Conservation (phyloP, 2,888 invertebrate genomes). For the Lagria hirta region DNA sequence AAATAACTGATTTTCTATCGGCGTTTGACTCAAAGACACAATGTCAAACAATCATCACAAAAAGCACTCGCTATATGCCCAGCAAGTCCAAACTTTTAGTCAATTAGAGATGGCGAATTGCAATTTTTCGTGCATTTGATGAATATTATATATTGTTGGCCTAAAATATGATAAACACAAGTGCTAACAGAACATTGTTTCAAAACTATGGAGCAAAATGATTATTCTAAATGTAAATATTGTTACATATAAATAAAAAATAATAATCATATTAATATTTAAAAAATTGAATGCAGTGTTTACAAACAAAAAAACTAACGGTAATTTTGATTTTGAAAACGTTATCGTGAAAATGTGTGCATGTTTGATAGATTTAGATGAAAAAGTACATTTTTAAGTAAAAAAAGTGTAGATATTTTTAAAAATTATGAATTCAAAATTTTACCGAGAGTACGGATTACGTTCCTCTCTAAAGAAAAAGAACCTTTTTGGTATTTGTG, state of each 20-base stretch:
- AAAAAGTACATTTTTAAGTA: conserved; percentile 39
- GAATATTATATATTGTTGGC: conserved; percentile 41
- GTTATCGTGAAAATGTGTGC: conserved; percentile 41
- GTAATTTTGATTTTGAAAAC: conserved; percentile 32
- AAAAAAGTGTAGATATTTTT: conserved; percentile 49
- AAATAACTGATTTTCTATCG: too few species aligned
- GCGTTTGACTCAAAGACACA: conserved; percentile 12
- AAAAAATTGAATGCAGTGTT: conserved; percentile 44
- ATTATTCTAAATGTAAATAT: conserved; percentile 63
- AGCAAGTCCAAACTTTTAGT: conserved; percentile 43
- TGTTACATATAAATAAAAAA: conserved; percentile 56
- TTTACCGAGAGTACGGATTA: conserved; percentile 54
- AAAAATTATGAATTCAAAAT: conserved; percentile 49
- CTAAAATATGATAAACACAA: conserved; percentile 39
- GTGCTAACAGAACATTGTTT: conserved; percentile 39
- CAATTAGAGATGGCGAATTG: conserved; percentile 45
- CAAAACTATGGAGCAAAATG: conserved; percentile 48
- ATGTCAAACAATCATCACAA: conserved; percentile 18
- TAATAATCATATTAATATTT: conserved; percentile 47
- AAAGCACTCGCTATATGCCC: conserved; percentile 22
- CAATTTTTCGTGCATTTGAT: conserved; percentile 32
- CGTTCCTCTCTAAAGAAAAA: conserved; percentile 55
- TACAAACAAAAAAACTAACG: conserved; percentile 31
- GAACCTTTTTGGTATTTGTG: conserved; percentile 45
- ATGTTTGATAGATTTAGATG: conserved; percentile 47